phyloP scores from a whole-genome alignment of 2,797 vertebrate species.

The Enteromius radiatus region DNA sequence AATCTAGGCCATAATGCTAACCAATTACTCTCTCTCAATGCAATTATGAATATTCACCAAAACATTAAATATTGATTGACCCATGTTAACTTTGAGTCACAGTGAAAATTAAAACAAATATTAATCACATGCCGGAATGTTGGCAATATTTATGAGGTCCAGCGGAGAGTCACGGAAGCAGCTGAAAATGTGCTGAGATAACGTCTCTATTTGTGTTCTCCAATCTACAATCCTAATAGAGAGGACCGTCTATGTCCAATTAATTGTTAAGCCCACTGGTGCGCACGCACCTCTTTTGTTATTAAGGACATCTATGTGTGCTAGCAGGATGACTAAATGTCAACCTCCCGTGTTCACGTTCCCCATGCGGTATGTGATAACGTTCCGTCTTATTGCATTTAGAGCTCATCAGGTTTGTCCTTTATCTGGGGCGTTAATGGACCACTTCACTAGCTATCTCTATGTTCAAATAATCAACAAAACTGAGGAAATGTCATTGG shows the following conservation, averaged over 20 bases:
- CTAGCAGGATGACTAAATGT: constrained; percentile 55
- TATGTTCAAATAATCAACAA: constrained; percentile 63
- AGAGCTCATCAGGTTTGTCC: constrained; percentile 65
- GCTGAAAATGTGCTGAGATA: constrained; percentile 52
- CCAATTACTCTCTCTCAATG: constrained; percentile 65
- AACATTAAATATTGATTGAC: constrained; percentile 79
- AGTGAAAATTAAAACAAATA: constrained; percentile 81
- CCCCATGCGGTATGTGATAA: constrained; percentile 60
- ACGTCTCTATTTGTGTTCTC: constrained; percentile 63
- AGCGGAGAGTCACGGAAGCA: constrained; percentile 64
- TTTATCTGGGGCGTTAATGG: constrained; percentile 68
- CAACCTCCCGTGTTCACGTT: constrained; percentile 64
- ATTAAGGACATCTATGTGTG: constrained; percentile 42
- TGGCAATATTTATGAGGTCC: constrained; percentile 70
- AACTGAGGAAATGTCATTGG: constrained; percentile 62
- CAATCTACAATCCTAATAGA: constrained; percentile 69
- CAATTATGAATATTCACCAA: constrained; percentile 78
- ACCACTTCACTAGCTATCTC: constrained; percentile 67
- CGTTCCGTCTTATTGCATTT: constrained; percentile 66
- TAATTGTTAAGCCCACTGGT: constrained; percentile 44
- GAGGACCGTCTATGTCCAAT: constrained; percentile 57
- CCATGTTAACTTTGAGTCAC: constrained; percentile 71
- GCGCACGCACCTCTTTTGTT: constrained; percentile 51
- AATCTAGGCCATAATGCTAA: constrained; percentile 63
- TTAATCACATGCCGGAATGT: constrained; percentile 70